phyloP scores from a whole-genome alignment of 2,888 invertebrate species.

The Pediacus dermestoides region DNA sequence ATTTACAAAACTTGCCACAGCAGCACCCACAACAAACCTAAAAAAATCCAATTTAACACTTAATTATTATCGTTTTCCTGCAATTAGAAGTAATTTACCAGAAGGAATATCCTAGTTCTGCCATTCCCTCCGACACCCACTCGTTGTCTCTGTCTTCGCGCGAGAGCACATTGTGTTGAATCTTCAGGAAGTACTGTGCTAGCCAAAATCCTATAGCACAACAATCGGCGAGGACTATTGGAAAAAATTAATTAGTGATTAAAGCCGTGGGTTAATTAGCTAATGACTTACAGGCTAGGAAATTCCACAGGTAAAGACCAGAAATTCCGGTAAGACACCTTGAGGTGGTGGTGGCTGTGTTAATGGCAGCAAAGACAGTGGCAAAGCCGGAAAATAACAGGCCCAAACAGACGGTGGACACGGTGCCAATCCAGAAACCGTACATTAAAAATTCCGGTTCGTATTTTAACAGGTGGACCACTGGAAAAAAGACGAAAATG shows the following conservation, averaged over 20 bases:
- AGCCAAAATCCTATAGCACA: constrained; percentile 79
- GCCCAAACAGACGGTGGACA: constrained; percentile 65
- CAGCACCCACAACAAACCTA: constrained; percentile 72
- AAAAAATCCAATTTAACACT: constrained; percentile 25
- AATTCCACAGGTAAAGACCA: constrained; percentile 76
- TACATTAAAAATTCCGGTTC: constrained; percentile 65
- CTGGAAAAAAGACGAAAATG: constrained; percentile 49
- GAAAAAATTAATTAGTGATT: constrained; percentile 38
- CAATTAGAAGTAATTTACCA: constrained; percentile 55
- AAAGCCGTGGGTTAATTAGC: neutral
- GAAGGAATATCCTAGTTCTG: constrained; percentile 82
- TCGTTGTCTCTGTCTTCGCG: constrained; percentile 72
- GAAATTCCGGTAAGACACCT: constrained; percentile 63
- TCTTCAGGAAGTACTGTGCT: constrained; percentile 75
- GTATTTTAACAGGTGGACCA: constrained; percentile 59
- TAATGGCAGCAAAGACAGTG: constrained; percentile 73
- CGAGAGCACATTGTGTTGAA: constrained; percentile 79
- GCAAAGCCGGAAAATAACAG: constrained; percentile 67
- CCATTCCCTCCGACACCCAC: constrained; percentile 80
- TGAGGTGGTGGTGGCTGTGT: constrained; percentile 72
- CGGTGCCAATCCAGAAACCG: constrained; percentile 73
- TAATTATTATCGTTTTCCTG: neutral
- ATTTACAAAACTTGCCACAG: constrained; percentile 68
- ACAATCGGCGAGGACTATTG: constrained; percentile 72
- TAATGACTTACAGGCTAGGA: constrained; percentile 63